A percentile compares a stretch with the other conserved stretches of the same genome.
These are phyloP conservation scores for Scophthalmus maximus DNA, from an alignment of 2,113 vertebrate species.

Conservation along the genomic window DNA sequence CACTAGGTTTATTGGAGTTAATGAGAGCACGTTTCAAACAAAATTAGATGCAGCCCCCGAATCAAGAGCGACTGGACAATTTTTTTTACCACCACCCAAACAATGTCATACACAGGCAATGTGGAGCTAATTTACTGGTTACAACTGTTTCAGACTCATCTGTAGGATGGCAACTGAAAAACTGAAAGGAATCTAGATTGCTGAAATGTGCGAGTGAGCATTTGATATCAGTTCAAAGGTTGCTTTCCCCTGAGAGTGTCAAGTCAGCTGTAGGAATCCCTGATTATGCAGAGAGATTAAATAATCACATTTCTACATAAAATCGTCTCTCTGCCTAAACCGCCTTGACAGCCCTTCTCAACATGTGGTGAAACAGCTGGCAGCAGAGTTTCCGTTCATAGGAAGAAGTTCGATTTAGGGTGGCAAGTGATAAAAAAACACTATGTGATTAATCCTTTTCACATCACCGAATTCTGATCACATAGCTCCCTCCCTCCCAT, in stretches of 20 bases:
- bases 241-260: slow-evolving; percentile 46
- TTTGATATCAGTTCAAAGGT: slow-evolving; percentile 63
- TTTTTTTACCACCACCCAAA: slow-evolving; percentile 4
- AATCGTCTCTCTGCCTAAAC: slow-evolving; percentile 41
- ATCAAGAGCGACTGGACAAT: slow-evolving; percentile 6
- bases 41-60: not conserved
- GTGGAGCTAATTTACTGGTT: slow-evolving; percentile 11
- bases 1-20: slow-evolving; percentile 54
- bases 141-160: slow-evolving; percentile 18
- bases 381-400: slow-evolving; percentile 25
- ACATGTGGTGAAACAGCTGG: slow-evolving; percentile 66
- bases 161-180: not conserved
- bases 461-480: not conserved
- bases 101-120: not conserved
- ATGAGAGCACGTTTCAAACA: slow-evolving; percentile 23
- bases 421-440: slow-evolving; percentile 39
- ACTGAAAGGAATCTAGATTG: slow-evolving; percentile 47
- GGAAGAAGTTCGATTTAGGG: slow-evolving; percentile 38
- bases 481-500: no score
- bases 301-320: slow-evolving; percentile 53
- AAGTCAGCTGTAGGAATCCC: slow-evolving; percentile 34
- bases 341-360: slow-evolving; percentile 45
- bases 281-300: slow-evolving; percentile 35
- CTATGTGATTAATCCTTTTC: slow-evolving; percentile 28
- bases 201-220: slow-evolving; percentile 54